Evolutionary conservation across 1,140 invertebrate genomes (phyloP).

Genomic region (Rhopalosiphum maidis): DNA sequence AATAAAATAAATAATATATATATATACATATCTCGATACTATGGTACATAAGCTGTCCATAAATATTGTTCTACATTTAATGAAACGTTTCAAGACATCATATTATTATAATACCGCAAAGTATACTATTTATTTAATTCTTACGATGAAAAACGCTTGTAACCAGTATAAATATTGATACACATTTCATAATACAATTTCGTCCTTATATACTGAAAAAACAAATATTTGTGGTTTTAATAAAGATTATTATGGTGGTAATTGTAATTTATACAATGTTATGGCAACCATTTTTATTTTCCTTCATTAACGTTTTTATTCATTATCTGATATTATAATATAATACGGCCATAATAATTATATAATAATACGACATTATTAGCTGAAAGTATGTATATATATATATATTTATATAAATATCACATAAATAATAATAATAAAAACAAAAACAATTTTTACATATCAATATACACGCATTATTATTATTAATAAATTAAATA

Average conservation of each 20-base stretch:
- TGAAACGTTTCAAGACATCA: neutral
- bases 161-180: neutral
- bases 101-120: neutral
- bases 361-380: no score
- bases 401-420: no score
- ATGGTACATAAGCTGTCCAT: neutral
- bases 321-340: no score
- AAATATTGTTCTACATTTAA: neutral
- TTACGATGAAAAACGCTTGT: neutral
- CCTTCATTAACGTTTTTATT: neutral
- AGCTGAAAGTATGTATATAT: no score
- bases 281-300: neutral
- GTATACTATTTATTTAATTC: neutral
- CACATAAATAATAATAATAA: no score
- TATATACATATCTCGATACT: neutral
- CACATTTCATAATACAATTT: neutral
- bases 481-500: no score
- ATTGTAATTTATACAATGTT: no score
- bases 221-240: neutral
- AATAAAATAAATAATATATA: neutral
- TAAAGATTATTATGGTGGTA: neutral
- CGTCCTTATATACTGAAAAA: neutral
- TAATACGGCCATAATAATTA: no score
- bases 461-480: no score
- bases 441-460: no score